Percentiles rank a stretch among this genome's conserved stretches.
phyloP scores from a whole-genome alignment of 1,140 invertebrate species.

The Monomorium pharaonis region DNA sequence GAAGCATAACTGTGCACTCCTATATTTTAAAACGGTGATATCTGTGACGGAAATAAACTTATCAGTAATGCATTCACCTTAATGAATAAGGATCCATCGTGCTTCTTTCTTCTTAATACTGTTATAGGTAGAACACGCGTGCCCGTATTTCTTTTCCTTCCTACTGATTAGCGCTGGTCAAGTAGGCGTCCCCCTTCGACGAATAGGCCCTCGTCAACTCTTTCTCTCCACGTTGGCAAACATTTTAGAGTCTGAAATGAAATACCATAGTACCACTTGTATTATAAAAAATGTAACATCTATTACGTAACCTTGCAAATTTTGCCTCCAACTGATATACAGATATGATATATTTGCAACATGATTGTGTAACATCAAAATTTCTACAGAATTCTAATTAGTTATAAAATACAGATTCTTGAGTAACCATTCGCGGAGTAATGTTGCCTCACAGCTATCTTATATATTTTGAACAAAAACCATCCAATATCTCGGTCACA shows the following conservation, averaged over 20 bases:
- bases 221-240: constrained; percentile 20
- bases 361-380: not conserved
- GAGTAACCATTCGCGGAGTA: not conserved
- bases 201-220: constrained; percentile 60
- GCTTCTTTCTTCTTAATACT: not conserved
- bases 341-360: not conserved
- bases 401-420: not conserved
- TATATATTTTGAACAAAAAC: constrained; percentile 13
- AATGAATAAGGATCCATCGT: constrained; percentile 77
- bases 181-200: constrained; percentile 22
- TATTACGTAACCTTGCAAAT: not conserved
- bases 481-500: constrained; percentile 41
- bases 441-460: not conserved
- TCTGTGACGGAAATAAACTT: not conserved
- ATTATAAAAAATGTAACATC: not conserved
- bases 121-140: not conserved
- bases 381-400: not conserved
- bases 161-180: not conserved
- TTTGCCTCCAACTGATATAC: too few relatives aligned
- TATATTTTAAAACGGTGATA: not conserved
- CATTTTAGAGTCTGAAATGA: constrained; percentile 67
- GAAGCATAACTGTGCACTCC: not conserved
- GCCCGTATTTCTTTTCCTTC: not conserved
- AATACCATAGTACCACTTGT: not conserved
- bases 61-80: constrained; percentile 63